These are phyloP conservation scores for Morus bassanus DNA, from an alignment of 2,797 vertebrate genomes.

Conservation along the genomic window DNA sequence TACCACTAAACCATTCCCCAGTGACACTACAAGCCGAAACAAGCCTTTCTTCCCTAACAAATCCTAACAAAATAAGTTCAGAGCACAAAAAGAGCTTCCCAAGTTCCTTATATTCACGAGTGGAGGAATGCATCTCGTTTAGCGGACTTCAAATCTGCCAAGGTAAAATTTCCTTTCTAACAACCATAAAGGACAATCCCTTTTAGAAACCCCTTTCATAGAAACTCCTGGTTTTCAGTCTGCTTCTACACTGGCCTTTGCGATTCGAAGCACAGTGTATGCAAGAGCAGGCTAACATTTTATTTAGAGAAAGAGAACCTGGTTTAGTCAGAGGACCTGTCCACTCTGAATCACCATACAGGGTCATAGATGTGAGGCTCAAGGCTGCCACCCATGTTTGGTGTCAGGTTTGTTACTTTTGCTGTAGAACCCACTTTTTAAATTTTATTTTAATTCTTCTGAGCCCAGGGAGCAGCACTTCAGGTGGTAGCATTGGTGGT, in stretches of 20 bases:
- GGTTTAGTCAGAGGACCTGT: background rate
- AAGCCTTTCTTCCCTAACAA: background rate
- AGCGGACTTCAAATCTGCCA: background rate
- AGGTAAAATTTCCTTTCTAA: background rate
- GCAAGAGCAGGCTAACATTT: background rate
- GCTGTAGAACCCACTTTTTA: background rate
- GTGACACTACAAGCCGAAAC: background rate
- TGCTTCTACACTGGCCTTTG: background rate
- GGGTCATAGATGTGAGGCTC: fast-evolving
- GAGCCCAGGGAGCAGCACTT: background rate
- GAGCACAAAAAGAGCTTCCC: background rate
- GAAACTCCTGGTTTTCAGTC: background rate
- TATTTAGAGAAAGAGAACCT: background rate
- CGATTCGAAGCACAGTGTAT: background rate
- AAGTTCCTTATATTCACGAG: fast-evolving
- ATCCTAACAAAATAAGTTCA: background rate
- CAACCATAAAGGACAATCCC: background rate
- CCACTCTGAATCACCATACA: background rate
- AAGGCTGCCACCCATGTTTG: fast-evolving
- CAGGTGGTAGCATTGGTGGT: fast-evolving
- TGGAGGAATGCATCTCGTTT: fast-evolving
- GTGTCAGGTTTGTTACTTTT: background rate
- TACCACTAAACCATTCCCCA: background rate
- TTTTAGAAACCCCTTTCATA: background rate
- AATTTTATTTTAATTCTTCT: background rate